phyloP scores from a whole-genome alignment of 2,797 vertebrate genomes.

The Lerista edwardsae region DNA sequence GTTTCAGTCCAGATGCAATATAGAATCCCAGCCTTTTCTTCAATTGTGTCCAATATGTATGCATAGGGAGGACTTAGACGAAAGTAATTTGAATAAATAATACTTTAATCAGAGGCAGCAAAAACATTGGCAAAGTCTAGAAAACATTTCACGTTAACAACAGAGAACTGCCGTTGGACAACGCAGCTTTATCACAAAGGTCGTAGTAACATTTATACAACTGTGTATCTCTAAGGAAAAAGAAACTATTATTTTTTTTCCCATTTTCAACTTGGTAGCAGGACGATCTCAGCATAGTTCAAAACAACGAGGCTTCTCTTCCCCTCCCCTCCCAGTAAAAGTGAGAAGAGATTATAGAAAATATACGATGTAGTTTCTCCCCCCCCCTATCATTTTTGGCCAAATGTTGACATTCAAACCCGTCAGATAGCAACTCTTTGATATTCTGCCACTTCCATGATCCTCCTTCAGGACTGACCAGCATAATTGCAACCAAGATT shows the following conservation, averaged over 20 bases:
- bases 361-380: background rate
- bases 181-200: slow-evolving; percentile 72
- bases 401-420: slow-evolving; percentile 28
- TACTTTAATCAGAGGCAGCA: slow-evolving; percentile 78
- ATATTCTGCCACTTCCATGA: slow-evolving; percentile 39
- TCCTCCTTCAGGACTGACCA: background rate
- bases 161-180: slow-evolving; percentile 68
- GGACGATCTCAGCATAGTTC: slow-evolving; percentile 11
- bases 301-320: background rate
- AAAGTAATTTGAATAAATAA: slow-evolving; percentile 79
- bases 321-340: slow-evolving; percentile 34
- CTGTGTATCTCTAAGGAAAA: slow-evolving; percentile 44
- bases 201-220: slow-evolving; percentile 46
- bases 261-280: slow-evolving; percentile 20
- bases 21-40: slow-evolving; percentile 69
- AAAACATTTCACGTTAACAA: slow-evolving; percentile 72
- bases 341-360: slow-evolving; percentile 47
- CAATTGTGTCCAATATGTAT: slow-evolving; percentile 71
- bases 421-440: slow-evolving; percentile 59
- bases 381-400: slow-evolving; percentile 32
- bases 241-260: slow-evolving; percentile 4
- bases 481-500: slow-evolving; percentile 36
- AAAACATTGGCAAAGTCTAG: slow-evolving; percentile 68
- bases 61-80: slow-evolving; percentile 69
- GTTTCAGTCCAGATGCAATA: slow-evolving; percentile 71